Percentiles rank a stretch among this genome's conserved stretches.
Evolutionary conservation across 37 sponge, comb jelly and placozoan species (phyloP).

Genomic region (Bolinopsis microptera): DNA sequence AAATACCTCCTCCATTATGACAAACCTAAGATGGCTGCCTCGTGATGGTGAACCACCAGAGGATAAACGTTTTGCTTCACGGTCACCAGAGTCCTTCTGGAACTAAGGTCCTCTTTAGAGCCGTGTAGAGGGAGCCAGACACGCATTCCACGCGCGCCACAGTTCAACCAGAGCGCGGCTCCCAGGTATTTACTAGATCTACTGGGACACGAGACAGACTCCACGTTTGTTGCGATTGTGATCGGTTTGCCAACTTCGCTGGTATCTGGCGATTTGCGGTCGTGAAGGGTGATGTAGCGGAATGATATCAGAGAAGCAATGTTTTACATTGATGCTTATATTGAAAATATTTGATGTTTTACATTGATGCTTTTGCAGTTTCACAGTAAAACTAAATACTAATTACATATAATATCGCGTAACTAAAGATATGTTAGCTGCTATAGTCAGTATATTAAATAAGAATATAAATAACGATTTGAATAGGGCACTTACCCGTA

Average conservation of each 20-base stretch:
- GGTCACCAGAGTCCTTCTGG: constrained; percentile 1
- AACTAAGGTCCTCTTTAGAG: not conserved
- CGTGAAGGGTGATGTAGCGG: not conserved
- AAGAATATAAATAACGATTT: too few species aligned
- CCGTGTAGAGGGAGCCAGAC: constrained; percentile 57
- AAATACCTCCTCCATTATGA: too few species aligned
- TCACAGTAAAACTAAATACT: too few species aligned
- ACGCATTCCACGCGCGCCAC: constrained; percentile 23
- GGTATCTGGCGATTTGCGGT: not conserved
- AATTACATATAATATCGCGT: too few species aligned
- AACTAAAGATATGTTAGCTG: too few species aligned
- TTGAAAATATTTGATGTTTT: too few species aligned
- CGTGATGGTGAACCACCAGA: constrained; percentile 40
- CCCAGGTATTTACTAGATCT: constrained; percentile 24
- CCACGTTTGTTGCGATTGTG: constrained; percentile 49
- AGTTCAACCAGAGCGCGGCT: constrained; percentile 55
- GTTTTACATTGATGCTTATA: too few species aligned
- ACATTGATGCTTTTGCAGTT: too few species aligned
- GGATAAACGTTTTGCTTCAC: constrained; percentile 60
- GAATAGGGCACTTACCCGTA: not conserved
- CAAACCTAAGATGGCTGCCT: constrained; percentile 61
- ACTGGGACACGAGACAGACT: constrained; percentile 38
- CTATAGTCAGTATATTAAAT: too few species aligned
- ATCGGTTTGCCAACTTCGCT: constrained; percentile 21
- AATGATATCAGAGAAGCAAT: too few species aligned